Evolutionary conservation across 2,113 vertebrate species (phyloP).

Genomic region (Sarotherodon lohbergeri): DNA sequence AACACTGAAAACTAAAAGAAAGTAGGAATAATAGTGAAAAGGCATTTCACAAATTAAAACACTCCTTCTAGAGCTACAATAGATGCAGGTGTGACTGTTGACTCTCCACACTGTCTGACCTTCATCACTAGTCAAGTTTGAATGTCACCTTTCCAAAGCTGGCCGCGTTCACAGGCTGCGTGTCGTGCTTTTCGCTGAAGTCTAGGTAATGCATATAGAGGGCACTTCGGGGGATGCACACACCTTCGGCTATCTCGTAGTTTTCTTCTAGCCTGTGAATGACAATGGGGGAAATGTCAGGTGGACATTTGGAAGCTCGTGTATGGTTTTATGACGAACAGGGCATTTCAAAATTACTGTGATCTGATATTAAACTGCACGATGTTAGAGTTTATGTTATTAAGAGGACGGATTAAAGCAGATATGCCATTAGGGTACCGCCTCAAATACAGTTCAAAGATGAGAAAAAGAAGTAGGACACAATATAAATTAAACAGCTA

Average conservation of each 20-base stretch:
- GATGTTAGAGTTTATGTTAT: background rate
- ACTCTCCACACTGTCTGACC: background rate
- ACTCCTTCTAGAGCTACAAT: background rate
- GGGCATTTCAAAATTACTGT: background rate
- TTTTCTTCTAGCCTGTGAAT: conserved; percentile 93
- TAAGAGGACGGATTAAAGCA: background rate
- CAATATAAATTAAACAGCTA: background rate
- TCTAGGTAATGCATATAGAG: conserved; percentile 99
- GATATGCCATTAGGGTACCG: background rate
- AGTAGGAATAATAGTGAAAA: background rate
- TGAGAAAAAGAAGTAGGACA: background rate
- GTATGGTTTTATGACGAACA: background rate
- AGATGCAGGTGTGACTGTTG: background rate
- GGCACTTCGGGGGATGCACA: conserved; percentile 95
- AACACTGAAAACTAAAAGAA: background rate
- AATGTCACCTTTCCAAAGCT: conserved; percentile 95
- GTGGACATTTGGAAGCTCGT: background rate
- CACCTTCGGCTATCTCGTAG: conserved; percentile 97
- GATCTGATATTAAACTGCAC: background rate
- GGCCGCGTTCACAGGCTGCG: conserved; percentile 95
- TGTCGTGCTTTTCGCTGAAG: conserved; percentile 98
- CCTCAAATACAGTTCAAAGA: background rate
- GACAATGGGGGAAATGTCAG: background rate
- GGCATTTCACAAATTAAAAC: background rate
- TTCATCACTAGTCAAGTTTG: background rate